A percentile compares a stretch with the other conserved stretches of the same genome.
These are phyloP conservation scores for Daubentonia madagascariensis DNA, from an alignment of 2,113 vertebrate species.

Conservation along the genomic window DNA sequence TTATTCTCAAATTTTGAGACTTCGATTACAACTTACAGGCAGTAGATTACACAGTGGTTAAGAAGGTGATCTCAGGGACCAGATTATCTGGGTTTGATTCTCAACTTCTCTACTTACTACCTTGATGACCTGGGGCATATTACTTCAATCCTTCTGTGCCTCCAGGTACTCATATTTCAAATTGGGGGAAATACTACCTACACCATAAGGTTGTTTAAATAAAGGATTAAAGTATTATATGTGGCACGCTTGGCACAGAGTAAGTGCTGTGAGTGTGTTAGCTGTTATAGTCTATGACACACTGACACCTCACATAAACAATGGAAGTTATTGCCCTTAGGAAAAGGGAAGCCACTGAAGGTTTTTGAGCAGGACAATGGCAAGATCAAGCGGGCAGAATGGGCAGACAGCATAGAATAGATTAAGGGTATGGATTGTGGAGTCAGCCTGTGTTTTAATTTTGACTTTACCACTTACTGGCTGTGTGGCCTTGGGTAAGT, in stretches of 20 bases:
- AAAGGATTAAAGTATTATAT: too few relatives aligned
- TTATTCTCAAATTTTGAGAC: not conserved
- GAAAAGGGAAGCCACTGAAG: too few relatives aligned
- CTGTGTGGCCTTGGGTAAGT: accelerated
- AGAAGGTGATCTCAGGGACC: not conserved
- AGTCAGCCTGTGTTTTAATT: not conserved
- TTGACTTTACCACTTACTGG: not conserved
- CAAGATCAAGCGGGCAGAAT: not conserved
- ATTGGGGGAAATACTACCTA: too few relatives aligned
- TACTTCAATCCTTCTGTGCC: not conserved
- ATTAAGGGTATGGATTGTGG: accelerated
- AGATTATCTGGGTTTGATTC: not conserved
- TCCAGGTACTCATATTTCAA: not conserved
- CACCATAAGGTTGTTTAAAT: not conserved
- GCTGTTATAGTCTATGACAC: not conserved
- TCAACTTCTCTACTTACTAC: not conserved
- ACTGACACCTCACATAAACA: not conserved
- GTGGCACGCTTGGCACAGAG: accelerated
- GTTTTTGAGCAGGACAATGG: too few relatives aligned
- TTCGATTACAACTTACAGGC: not conserved
- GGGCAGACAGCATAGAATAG: accelerated
- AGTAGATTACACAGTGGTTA: not conserved
- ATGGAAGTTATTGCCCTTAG: too few relatives aligned
- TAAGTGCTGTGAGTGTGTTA: not conserved
- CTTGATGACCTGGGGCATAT: accelerated